Evolutionary conservation across 2,797 vertebrate genomes (phyloP).

Genomic region (Hydrophis major): DNA sequence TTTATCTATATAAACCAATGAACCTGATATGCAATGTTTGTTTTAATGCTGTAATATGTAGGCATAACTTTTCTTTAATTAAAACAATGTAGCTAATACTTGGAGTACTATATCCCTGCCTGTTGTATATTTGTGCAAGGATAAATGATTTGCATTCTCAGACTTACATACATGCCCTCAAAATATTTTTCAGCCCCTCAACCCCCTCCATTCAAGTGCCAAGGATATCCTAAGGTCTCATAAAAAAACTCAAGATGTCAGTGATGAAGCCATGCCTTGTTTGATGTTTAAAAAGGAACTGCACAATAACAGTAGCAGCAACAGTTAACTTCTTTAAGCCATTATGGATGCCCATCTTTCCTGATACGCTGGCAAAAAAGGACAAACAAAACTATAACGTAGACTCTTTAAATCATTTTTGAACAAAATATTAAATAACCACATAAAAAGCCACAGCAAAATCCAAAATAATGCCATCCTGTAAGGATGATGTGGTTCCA

Average conservation of each 20-base stretch:
- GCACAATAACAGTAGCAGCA: neutral
- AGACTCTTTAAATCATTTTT: neutral
- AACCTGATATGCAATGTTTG: neutral
- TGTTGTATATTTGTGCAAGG: neutral
- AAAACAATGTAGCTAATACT: neutral
- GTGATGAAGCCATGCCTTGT: neutral
- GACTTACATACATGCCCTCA: neutral
- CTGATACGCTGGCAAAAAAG: neutral
- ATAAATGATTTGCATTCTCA: neutral
- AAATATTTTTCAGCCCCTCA: neutral
- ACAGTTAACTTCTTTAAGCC: neutral
- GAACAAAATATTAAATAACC: neutral
- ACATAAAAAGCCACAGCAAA: neutral
- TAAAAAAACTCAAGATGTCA: neutral
- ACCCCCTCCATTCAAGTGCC: neutral
- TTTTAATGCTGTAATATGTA: neutral
- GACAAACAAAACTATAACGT: neutral
- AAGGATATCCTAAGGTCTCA: neutral
- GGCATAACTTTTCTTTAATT: neutral
- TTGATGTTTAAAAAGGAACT: no score
- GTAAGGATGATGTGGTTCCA: neutral
- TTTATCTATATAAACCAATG: neutral
- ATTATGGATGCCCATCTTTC: neutral
- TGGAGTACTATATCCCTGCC: neutral
- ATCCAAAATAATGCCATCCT: neutral